These are phyloP conservation scores for Stomatorhinus ivindoensis DNA, from an alignment of 2,113 vertebrate genomes.

Conservation along the genomic window DNA sequence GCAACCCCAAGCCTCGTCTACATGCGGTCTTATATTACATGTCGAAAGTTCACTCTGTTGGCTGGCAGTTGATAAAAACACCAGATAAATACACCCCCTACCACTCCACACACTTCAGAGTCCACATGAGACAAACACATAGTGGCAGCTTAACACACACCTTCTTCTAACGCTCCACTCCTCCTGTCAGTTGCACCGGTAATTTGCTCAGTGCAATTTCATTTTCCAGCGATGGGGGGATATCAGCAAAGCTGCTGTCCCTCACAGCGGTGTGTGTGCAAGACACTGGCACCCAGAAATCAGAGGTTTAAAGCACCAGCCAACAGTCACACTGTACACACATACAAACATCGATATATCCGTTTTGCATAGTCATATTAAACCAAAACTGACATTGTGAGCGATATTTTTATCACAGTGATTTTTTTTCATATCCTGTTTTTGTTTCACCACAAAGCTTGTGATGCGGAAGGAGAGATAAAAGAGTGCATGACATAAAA, in stretches of 20 bases:
- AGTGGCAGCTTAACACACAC: not conserved
- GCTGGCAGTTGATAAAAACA: not conserved
- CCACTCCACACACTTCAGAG: not conserved
- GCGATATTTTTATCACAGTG: not conserved
- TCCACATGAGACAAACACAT: not conserved
- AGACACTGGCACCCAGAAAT: not conserved
- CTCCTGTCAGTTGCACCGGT: not conserved
- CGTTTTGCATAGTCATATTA: not conserved
- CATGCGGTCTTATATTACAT: not conserved
- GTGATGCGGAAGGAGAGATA: not conserved
- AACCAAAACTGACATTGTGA: not conserved
- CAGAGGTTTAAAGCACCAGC: not conserved
- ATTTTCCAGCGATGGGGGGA: not conserved
- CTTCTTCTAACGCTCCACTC: not conserved
- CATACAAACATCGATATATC: not conserved
- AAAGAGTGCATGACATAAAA: not conserved
- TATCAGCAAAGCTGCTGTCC: not conserved
- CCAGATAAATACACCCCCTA: not conserved
- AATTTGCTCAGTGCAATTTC: not conserved
- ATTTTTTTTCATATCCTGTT: conserved; percentile 9
- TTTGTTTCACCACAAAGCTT: not conserved
- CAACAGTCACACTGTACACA: not conserved
- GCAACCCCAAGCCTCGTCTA: not conserved
- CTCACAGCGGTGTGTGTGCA: not conserved
- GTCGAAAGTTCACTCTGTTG: not conserved